These are phyloP conservation scores for Gnatocerus cornutus DNA, from an alignment of 2,888 invertebrate species.

Conservation along the genomic window DNA sequence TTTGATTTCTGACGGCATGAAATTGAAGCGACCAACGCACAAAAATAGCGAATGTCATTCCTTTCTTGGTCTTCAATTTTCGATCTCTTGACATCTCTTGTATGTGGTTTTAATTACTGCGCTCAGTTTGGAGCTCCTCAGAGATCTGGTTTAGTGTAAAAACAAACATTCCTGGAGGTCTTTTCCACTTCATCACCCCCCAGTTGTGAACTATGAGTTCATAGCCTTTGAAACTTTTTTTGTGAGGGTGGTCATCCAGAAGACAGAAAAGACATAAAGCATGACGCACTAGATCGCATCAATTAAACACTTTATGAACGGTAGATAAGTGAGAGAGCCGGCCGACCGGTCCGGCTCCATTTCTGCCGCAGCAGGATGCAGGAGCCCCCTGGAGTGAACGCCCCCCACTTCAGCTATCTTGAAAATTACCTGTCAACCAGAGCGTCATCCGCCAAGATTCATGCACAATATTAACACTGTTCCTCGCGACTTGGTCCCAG, in stretches of 20 bases:
- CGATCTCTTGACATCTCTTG: too few relatives aligned
- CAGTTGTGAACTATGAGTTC: too few relatives aligned
- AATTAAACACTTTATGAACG: conserved; percentile 48
- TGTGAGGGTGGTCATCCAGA: conserved; percentile 9
- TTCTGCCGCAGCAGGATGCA: conserved; percentile 62
- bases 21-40: neutral
- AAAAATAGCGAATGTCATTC: too few relatives aligned
- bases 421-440: conserved; percentile 69
- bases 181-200: too few relatives aligned
- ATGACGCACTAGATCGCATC: conserved; percentile 41
- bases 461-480: conserved; percentile 55
- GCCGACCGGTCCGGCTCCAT: conserved; percentile 62
- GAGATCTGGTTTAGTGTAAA: too few relatives aligned
- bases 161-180: too few relatives aligned
- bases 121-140: too few relatives aligned
- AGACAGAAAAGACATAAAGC: conserved; percentile 5
- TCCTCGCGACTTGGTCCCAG: conserved; percentile 35
- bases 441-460: conserved; percentile 63
- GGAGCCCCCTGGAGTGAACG: conserved; percentile 51
- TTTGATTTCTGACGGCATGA: neutral
- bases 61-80: too few relatives aligned
- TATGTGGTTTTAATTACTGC: neutral
- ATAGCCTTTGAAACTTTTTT: neutral
- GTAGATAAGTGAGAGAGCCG: conserved; percentile 59
- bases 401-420: conserved; percentile 61